Percentiles rank a stretch among this genome's conserved stretches.
These are phyloP conservation scores for Drosophila leonis DNA, from an alignment of 2,888 invertebrate species.

Conservation along the genomic window DNA sequence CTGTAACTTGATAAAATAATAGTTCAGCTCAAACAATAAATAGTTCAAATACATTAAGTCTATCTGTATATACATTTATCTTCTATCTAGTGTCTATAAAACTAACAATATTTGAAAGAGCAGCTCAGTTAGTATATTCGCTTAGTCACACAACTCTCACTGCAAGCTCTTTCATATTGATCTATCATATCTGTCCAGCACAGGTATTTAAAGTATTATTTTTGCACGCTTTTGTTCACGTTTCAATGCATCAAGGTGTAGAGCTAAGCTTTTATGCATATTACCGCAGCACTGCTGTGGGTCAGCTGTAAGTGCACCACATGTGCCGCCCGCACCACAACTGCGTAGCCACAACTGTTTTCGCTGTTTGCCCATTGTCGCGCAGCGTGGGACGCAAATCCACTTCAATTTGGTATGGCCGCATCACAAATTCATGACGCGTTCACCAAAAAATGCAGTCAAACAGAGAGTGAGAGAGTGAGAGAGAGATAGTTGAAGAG, in stretches of 20 bases:
- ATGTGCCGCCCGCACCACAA: constrained; percentile 1
- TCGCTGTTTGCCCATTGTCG: constrained; percentile 23
- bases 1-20: neutral
- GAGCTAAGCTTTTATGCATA: constrained; percentile 14
- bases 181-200: neutral
- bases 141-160: neutral
- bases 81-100: neutral
- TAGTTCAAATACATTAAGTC: neutral
- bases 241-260: neutral
- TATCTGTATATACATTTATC: neutral
- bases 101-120: neutral
- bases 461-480: neutral
- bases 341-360: constrained; percentile 27
- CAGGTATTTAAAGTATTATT: constrained; percentile 14
- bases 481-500: neutral
- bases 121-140: neutral
- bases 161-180: neutral
- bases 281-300: neutral
- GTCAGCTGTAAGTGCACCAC: constrained; percentile 18
- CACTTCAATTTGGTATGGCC: constrained; percentile 71
- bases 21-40: neutral
- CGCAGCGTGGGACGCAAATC: constrained; percentile 45
- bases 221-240: constrained; percentile 1
- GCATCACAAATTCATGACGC: constrained; percentile 73
- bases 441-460: constrained; percentile 64